Base-by-base conservation (phyloP, 2,888 invertebrate species). In the Pterostichus madidus region DNA sequence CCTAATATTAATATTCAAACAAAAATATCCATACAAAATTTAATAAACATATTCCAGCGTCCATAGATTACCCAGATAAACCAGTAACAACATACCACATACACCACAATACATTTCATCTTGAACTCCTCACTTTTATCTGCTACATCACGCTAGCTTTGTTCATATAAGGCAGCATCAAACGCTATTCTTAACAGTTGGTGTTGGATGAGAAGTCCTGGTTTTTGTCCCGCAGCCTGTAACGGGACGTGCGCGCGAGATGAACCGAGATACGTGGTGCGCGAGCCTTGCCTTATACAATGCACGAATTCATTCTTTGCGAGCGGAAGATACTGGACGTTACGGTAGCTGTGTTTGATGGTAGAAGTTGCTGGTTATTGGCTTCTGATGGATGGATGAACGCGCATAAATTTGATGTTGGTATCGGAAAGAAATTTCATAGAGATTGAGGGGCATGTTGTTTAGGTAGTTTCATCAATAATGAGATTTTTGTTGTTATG, bases 291-390 rank as follows among this genome's bases (percentile, higher is more conserved):
- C 49, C 75, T 11, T 49, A 52, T 52, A 75, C 75, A 75, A 75
- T 75, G 75, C 49, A 75, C 75, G 35, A 75, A 75, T 75, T 75
- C 32, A 52, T 75, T 71, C 68, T 71, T 71, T 39, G 68, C 68
- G 17, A 71, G 39, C 13, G 15, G 56, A 32, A 31, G 32, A 64
- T 64, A 32, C 35, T 15, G 59, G 10, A 59, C 7, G 24, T 39
- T 35, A 73, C 73, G 73, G 73, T 73, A 49, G 73, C 73, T 6
- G 44, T 24, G 49, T 17, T 11, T 7, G 46, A 39, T 68, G 13
- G 68, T 7, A 39, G 39, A 24, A 24, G 24, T 24, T 24, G 44
- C 44, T 44, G 7, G 44, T 44, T 44, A 7, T 7, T 44, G 44
- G 44, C 44, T 44, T 44, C 49, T 39, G 6, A 1, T 49, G 49